Evolutionary conservation across 2,797 vertebrate species (phyloP).

Genomic region (Sebastes vulpes): DNA sequence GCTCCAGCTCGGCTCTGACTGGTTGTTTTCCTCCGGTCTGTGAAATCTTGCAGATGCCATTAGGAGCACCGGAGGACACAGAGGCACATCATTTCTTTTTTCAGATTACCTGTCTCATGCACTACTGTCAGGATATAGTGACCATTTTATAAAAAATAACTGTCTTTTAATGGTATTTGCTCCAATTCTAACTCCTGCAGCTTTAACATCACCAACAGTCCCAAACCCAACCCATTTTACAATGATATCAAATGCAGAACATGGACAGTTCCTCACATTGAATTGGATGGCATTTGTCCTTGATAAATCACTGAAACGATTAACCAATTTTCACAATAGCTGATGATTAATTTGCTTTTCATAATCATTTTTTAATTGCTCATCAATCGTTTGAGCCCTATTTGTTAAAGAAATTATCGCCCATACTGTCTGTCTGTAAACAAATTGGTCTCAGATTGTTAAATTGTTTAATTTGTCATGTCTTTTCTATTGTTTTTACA

Average conservation of each 20-base stretch:
- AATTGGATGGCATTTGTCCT: background rate
- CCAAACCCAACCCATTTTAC: background rate
- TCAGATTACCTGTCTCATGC: too few species aligned
- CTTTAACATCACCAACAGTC: background rate
- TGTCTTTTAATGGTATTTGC: too few species aligned
- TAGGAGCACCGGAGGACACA: too few species aligned
- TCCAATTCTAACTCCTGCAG: too few species aligned
- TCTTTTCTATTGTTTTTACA: background rate
- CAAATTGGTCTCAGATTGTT: background rate
- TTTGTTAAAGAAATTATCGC: background rate
- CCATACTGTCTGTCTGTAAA: background rate
- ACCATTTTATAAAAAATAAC: too few species aligned
- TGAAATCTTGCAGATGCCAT: too few species aligned
- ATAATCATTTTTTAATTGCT: background rate
- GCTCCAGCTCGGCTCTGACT: too few species aligned
- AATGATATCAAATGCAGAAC: background rate
- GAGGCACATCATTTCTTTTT: too few species aligned
- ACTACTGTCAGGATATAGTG: too few species aligned
- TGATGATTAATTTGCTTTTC: background rate
- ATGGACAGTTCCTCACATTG: background rate
- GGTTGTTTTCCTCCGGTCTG: too few species aligned
- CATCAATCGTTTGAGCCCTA: background rate
- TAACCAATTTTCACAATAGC: background rate
- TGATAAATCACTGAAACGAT: background rate
- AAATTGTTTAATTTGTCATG: background rate